These are phyloP conservation scores for Scaptomyza pallida DNA, from an alignment of 1,140 invertebrate species.

Conservation along the genomic window DNA sequence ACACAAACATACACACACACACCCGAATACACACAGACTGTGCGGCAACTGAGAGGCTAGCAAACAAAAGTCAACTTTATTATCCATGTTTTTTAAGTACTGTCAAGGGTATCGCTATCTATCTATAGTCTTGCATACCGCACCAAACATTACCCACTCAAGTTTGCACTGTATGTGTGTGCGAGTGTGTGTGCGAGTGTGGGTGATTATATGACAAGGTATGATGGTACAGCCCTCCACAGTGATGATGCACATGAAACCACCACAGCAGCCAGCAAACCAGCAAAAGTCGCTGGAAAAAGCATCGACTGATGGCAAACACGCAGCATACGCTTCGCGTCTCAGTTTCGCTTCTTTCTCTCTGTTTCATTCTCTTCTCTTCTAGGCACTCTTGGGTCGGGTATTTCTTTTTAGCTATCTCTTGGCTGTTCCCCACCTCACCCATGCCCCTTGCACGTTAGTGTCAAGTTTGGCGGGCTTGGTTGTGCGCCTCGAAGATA, in stretches of 20 bases:
- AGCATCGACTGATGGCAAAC: constrained; percentile 44
- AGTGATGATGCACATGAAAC: constrained; percentile 41
- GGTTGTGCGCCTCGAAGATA: constrained; percentile 71
- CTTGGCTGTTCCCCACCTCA: constrained; percentile 28
- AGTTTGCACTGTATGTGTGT: not conserved
- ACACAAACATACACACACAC: constrained; percentile 8
- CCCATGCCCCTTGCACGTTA: constrained; percentile 22
- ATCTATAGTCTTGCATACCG: constrained; percentile 45
- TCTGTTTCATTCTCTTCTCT: not conserved
- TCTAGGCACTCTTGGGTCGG: not conserved
- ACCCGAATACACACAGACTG: not conserved
- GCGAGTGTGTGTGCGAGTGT: constrained; percentile 23
- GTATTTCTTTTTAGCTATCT: constrained; percentile 25
- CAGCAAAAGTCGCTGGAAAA: not conserved
- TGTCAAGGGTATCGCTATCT: constrained; percentile 82
- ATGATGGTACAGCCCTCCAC: constrained; percentile 15
- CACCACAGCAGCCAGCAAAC: constrained; percentile 3
- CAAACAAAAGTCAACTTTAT: constrained; percentile 76
- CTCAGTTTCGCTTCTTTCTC: not conserved
- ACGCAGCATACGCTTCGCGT: constrained; percentile 43
- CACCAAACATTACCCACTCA: not conserved
- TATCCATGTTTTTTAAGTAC: constrained; percentile 73
- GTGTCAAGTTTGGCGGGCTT: constrained; percentile 70
- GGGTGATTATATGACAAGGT: constrained; percentile 73
- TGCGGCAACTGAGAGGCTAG: constrained; percentile 14